Base-by-base conservation (phyloP, 1,140 invertebrate genomes). In the Microplitis demolitor region DNA sequence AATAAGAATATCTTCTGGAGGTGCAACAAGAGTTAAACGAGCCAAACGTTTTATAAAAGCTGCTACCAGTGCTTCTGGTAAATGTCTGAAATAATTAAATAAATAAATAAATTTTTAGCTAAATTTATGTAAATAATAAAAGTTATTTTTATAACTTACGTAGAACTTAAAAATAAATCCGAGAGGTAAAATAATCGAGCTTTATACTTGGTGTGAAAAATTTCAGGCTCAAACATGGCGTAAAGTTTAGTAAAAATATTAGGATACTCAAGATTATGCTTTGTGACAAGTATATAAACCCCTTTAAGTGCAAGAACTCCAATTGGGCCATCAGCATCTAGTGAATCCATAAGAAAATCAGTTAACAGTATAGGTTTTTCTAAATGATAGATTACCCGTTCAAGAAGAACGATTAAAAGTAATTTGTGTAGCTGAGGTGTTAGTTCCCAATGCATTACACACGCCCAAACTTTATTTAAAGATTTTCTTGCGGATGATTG, bases 201-300 rank as follows among this genome's bases (percentile, higher is more conserved):
- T 84, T 95, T 95, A 83, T 96, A 97, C 80, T 96, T 96, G 9
- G 93, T 95, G 80, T 95, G 92, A 82, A 98, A 96, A 73, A 98
- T 93, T 76, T 93, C 92, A 0, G 95, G 94, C 78, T 95, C 92
- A 78, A 98, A 94, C 90, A 99, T 92, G 1, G 93, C 92, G 87
- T 99, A 99, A 4, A 99, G 88, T 82, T 98, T 97, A 64, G 91
- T 91, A 84, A 97, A 99, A 80, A 99, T 96, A 85, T 98, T 93
- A 3, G 97, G 97, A 87, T 98, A 98, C 82, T 98, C 95, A 85
- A 99, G 90, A 87, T 99, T 98, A 83, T 98, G 93, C 74, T 94
- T 93, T 67, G 94, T 92, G 71, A 99, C 96, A 45, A 99, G 87
- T 54, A 93, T 91, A 82, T 97, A 97, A 13, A 99, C 91, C 9